These are phyloP conservation scores for Doryteuthis pealeii DNA, from an alignment of 1,140 invertebrate genomes.

Conservation along the genomic window DNA sequence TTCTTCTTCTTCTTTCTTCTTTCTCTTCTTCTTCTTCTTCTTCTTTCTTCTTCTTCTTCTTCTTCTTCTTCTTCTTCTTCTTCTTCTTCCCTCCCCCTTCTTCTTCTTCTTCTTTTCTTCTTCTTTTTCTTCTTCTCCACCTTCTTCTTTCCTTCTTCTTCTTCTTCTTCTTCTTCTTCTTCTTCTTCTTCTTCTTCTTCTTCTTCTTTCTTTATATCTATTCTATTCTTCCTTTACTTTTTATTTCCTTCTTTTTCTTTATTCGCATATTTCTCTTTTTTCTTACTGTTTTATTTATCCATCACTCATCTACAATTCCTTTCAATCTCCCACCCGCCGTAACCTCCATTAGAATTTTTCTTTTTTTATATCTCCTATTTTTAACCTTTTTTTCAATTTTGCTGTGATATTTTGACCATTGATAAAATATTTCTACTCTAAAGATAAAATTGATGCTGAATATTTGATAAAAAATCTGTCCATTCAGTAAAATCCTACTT, in stretches of 20 bases:
- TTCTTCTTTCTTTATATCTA: neutral
- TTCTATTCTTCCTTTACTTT: neutral
- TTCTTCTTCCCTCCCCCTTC: neutral
- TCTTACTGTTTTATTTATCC: neutral
- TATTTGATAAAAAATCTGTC: too few relatives aligned
- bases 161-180: neutral
- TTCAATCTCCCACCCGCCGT: too few relatives aligned
- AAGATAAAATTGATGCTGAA: too few relatives aligned
- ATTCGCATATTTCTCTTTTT: neutral
- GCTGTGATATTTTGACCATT: too few relatives aligned
- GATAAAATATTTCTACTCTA: too few relatives aligned
- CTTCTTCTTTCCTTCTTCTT: too few relatives aligned
- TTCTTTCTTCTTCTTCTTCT: neutral
- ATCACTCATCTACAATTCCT: too few relatives aligned
- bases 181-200: neutral
- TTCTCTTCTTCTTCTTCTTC: neutral
- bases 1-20: neutral
- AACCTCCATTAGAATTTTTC: too few relatives aligned
- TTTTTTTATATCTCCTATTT: too few relatives aligned
- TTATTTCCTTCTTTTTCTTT: neutral
- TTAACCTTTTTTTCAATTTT: too few relatives aligned
- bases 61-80: neutral
- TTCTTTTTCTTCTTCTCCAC: neutral
- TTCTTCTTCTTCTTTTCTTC: neutral
- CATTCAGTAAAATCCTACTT: too few relatives aligned